Evolutionary conservation across 1,140 invertebrate genomes (phyloP).

Genomic region (Drosophila ficusphila): DNA sequence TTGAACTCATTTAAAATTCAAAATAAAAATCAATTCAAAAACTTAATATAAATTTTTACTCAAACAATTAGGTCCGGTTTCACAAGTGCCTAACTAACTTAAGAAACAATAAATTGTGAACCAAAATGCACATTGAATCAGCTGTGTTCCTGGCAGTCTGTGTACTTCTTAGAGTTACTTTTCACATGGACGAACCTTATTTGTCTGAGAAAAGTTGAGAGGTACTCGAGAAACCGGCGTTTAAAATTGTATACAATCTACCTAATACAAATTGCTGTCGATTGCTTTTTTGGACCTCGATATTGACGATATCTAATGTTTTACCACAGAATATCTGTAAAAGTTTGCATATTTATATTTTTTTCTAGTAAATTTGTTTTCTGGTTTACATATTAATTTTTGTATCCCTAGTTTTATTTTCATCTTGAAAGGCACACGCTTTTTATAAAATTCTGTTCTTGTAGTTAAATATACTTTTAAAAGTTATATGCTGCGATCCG

Average conservation of each 20-base stretch:
- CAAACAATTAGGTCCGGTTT: not conserved
- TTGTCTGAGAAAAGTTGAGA: too few relatives aligned
- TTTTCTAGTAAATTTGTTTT: conserved; percentile 51
- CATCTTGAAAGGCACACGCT: conserved; percentile 72
- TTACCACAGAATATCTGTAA: conserved; percentile 38
- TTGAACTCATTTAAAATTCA: not conserved
- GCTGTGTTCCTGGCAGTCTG: too few relatives aligned
- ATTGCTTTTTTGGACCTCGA: conserved; percentile 46
- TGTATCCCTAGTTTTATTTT: conserved; percentile 69
- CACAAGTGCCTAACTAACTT: too few relatives aligned
- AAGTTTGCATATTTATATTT: conserved; percentile 7
- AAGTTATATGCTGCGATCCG: conserved; percentile 60
- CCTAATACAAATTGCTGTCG: conserved; percentile 39
- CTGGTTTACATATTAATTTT: conserved; percentile 26
- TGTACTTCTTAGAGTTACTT: too few relatives aligned
- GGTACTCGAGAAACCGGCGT: too few relatives aligned
- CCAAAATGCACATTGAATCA: too few relatives aligned
- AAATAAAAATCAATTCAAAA: not conserved
- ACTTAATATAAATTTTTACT: not conserved
- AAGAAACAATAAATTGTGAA: too few relatives aligned
- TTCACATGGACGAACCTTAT: too few relatives aligned
- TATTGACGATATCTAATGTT: conserved; percentile 14
- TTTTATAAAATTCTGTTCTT: conserved; percentile 76
- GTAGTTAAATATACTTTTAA: conserved; percentile 57
- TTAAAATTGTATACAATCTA: conserved; percentile 26